These are phyloP conservation scores for Anthopleura sola DNA, from an alignment of 64 coral and sea anemone species.

Conservation along the genomic window DNA sequence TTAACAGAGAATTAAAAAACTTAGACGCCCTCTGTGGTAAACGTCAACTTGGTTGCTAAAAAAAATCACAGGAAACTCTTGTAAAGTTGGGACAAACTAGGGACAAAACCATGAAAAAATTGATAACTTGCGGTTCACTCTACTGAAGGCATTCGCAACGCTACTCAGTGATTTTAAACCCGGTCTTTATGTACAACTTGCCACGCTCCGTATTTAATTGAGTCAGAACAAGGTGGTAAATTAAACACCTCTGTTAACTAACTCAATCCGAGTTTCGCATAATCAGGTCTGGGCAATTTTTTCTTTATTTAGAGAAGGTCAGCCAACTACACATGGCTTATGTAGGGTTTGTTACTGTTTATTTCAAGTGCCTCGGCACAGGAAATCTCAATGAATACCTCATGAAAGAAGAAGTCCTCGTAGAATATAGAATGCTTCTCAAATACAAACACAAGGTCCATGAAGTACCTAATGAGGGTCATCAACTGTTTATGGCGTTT, in stretches of 20 bases:
- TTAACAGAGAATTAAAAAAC: conserved; percentile 9
- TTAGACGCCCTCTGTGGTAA: neutral
- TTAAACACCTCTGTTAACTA: neutral
- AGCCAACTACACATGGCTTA: neutral
- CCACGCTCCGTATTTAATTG: neutral
- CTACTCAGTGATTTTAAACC: neutral
- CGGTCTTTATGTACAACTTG: neutral
- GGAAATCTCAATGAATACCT: conserved; percentile 3
- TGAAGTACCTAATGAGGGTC: neutral
- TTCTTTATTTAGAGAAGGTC: neutral
- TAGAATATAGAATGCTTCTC: neutral
- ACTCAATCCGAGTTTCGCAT: neutral
- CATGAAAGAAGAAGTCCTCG: neutral
- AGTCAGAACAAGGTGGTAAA: neutral
- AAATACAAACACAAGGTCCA: neutral
- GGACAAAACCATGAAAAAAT: too few relatives aligned
- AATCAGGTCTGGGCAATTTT: neutral
- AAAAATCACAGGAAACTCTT: neutral
- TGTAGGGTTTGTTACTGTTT: neutral
- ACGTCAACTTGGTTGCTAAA: neutral
- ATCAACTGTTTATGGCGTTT: neutral
- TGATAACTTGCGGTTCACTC: too few relatives aligned
- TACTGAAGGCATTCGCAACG: too few relatives aligned
- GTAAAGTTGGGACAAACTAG: too few relatives aligned
- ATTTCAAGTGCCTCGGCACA: neutral